A percentile compares a stretch with the other conserved stretches of the same genome.
Evolutionary conservation across 2,797 vertebrate species (phyloP).

Genomic region (Xenopus petersii): DNA sequence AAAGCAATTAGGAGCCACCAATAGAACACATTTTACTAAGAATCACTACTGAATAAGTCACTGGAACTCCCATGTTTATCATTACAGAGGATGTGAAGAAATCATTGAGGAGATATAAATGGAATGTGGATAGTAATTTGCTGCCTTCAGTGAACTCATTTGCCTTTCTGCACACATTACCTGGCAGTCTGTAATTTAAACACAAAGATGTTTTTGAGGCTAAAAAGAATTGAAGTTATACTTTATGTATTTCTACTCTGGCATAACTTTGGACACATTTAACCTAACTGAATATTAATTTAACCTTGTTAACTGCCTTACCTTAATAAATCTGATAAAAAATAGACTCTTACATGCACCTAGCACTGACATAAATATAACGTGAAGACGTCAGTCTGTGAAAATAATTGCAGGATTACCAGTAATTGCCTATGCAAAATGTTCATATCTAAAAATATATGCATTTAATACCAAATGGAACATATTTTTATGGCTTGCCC

Average conservation of each 20-base stretch:
- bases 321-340: too few species aligned
- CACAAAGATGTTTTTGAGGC: slow-evolving; percentile 15
- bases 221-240: background rate
- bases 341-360: too few species aligned
- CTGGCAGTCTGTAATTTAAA: slow-evolving; percentile 31
- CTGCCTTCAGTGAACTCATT: slow-evolving; percentile 23
- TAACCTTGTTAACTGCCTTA: too few species aligned
- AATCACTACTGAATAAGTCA: slow-evolving; percentile 28
- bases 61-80: slow-evolving; percentile 22
- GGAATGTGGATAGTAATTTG: slow-evolving; percentile 32
- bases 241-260: background rate
- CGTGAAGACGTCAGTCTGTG: too few species aligned
- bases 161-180: slow-evolving; percentile 28
- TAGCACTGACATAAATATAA: too few species aligned
- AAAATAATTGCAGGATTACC: too few species aligned
- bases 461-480: too few species aligned
- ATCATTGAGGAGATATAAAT: slow-evolving; percentile 33
- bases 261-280: too few species aligned
- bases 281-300: too few species aligned
- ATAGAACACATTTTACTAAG: slow-evolving; percentile 6
- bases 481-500: too few species aligned
- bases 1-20: background rate
- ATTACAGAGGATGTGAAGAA: slow-evolving; percentile 22
- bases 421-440: too few species aligned
- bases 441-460: too few species aligned